Conservation (phyloP, 2,113 vertebrate genomes). For the Seriola aureovittata region DNA sequence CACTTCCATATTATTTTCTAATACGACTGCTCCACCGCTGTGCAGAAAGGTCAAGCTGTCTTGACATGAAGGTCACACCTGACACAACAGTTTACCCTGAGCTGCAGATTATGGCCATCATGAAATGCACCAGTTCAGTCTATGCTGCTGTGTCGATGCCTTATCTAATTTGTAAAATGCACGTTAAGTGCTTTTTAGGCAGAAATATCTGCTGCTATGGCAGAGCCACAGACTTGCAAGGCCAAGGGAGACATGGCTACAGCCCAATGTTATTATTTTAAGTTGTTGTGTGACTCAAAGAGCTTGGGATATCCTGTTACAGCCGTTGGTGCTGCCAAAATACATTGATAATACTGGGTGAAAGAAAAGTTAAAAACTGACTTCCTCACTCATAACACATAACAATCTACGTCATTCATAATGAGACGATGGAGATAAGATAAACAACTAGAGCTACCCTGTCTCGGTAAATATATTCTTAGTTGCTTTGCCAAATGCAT, state of each 20-base stretch:
- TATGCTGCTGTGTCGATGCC: conserved; percentile 23
- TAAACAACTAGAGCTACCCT: too few relatives aligned
- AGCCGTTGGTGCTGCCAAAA: conserved; percentile 29
- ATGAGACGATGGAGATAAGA: background rate
- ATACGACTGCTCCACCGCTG: conserved; percentile 34
- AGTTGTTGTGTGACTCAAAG: conserved; percentile 46
- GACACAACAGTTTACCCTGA: conserved; percentile 62
- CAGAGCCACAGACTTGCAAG: conserved; percentile 9
- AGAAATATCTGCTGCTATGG: conserved; percentile 50
- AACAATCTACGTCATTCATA: background rate
- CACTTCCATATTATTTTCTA: conserved; percentile 43
- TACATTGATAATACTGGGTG: background rate
- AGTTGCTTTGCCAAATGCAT: background rate
- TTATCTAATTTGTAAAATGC: conserved; percentile 67
- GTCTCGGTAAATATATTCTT: too few relatives aligned
- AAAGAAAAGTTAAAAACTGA: conserved; percentile 21
- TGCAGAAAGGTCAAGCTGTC: conserved; percentile 50
- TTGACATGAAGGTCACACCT: conserved; percentile 59
- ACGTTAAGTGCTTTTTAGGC: conserved; percentile 69
- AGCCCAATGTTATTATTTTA: conserved; percentile 69
- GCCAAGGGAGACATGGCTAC: conserved; percentile 56
- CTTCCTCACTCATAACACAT: background rate
- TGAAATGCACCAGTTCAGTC: conserved; percentile 47
- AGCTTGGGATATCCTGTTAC: conserved; percentile 3
- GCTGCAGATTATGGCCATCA: conserved; percentile 43